Base-by-base conservation (phyloP, 2,888 invertebrate genomes). In the Arctia plantaginis region DNA sequence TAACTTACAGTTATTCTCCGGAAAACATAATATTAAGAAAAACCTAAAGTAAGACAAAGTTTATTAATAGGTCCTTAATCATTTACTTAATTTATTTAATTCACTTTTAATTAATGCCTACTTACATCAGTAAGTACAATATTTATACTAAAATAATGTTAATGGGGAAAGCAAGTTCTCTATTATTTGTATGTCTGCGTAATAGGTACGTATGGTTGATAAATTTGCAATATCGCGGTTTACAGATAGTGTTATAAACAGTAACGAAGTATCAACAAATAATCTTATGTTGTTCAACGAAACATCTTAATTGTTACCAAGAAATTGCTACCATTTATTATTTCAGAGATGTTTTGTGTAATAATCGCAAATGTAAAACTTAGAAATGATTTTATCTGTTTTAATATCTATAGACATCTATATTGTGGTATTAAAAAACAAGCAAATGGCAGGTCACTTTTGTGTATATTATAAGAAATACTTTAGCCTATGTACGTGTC, bases 161-260 rank as follows among this genome's bases (percentile, higher is more conserved):
- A 13, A 59, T 27, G 23, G 0, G 3, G 59, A 13, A 27, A 59
- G 27, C 4, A 27, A 59, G 39, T 69, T 72, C 39, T 41, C 55
- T 65, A 66, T 66, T 66, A 66, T 66, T 66, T 30, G 13, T 64
- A 33, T 67, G 44, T 47, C 59, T 47, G 10, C 6, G 70, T 59
- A 59, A 59, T 27, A 44, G 59, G 67, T 72, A 59, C 66, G 73
- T 66, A 64, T 51, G 70, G 72, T 70, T 76, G 75, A 76, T 76
- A 73, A 73, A 73, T 73, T 71, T 44, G 64, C 64, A 51, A 67
- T 68, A 64, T 47, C 72, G 72, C 41, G 67, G 68, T 64, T 55
- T 55, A 59, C 27, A 64, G 30, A n/a, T 69, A 69, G 23, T 27
- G 41, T 33, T 67, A 73, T 33, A 20, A 64, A 44, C 44, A 39